phyloP scores from a whole-genome alignment of 2,888 invertebrate species.

The Lasioglossum marginatum region DNA sequence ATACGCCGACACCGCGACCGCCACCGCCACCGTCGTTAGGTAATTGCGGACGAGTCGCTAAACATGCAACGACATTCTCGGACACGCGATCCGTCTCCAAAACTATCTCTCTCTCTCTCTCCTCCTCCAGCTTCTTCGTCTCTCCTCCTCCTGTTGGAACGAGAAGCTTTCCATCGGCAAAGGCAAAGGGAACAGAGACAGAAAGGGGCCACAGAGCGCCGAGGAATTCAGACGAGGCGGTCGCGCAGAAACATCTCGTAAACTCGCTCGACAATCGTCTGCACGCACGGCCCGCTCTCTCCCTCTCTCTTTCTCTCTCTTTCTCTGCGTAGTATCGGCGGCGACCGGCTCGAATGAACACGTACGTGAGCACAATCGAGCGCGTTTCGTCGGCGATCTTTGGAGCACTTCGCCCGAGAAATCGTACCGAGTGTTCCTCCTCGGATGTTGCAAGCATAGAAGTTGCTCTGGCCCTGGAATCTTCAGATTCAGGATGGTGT shows the following conservation, averaged over 20 bases:
- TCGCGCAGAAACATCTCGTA: slow-evolving; percentile 39
- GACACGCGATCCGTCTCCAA: slow-evolving; percentile 71
- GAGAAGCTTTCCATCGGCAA: slow-evolving; percentile 2
- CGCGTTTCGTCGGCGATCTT: not conserved
- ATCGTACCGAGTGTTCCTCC: not conserved
- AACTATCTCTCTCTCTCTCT: slow-evolving; percentile 3
- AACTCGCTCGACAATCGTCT: slow-evolving; percentile 55
- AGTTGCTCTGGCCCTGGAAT: not conserved
- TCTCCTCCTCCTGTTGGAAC: not conserved
- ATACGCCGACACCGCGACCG: slow-evolving; percentile 32
- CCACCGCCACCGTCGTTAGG: slow-evolving; percentile 67
- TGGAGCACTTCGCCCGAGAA: not conserved
- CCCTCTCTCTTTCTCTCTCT: too few species aligned
- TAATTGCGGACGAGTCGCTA: slow-evolving; percentile 77
- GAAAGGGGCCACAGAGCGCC: slow-evolving; percentile 10
- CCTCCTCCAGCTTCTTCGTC: slow-evolving; percentile 30
- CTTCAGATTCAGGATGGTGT: not conserved
- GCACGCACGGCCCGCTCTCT: slow-evolving; percentile 34
- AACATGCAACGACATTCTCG: slow-evolving; percentile 82
- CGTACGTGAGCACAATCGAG: not conserved
- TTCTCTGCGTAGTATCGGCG: not conserved
- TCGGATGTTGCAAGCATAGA: not conserved
- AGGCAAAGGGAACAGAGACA: not conserved
- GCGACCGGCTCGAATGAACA: not conserved
- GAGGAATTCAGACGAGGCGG: slow-evolving; percentile 23